Evolutionary conservation across 2,888 invertebrate species (phyloP), one percentile per base, ranked within the genome.

Genomic region (Trisateles emortualis): DNA sequence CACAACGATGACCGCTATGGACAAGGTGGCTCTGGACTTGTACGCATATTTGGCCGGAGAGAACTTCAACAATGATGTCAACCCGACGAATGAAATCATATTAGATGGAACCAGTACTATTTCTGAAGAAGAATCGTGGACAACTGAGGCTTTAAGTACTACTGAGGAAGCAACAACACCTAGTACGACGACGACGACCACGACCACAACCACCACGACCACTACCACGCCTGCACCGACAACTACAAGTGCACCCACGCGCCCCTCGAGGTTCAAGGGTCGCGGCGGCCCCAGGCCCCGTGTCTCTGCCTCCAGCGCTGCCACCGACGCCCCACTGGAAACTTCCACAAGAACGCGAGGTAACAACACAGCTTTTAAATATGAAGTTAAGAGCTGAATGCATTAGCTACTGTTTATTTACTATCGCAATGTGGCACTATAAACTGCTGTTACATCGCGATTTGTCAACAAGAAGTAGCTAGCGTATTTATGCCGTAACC

Each of bases 21-120:
- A 97, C 77, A 97, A 97, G 87, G 96, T 96, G 0, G 97, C 97
- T 9, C 90, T 96, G 10, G 97, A 97, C 72, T 89, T 97, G 40
- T 97, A 97, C 76, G 97, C 97, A 0, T 96, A 97, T 72, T 91
- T 96, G 43, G 95, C 95, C 9, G 94, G 94, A 14, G 94, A 94
- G 68, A 95, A 95, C 67, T 84, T 94, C 17, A 95, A 95, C 61
- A 95, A 94, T 33, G 94, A 94, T 62, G 90, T 93, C 6, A 92
- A 85, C 48, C 85, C 87, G 0, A 83, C 90, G 5, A 87, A 86
- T 32, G 67, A 85, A 13, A 79, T 76, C 8, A 65, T 65, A 41
- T 83, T 87, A 26, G 92, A 92, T 38, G 88, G 87, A 0, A 83
- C 88, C 0, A 88, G 92, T 0, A 88, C 89, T 0, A 64, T 84